phyloP scores from a whole-genome alignment of 2,888 invertebrate genomes.

The Drosophila birchii region DNA sequence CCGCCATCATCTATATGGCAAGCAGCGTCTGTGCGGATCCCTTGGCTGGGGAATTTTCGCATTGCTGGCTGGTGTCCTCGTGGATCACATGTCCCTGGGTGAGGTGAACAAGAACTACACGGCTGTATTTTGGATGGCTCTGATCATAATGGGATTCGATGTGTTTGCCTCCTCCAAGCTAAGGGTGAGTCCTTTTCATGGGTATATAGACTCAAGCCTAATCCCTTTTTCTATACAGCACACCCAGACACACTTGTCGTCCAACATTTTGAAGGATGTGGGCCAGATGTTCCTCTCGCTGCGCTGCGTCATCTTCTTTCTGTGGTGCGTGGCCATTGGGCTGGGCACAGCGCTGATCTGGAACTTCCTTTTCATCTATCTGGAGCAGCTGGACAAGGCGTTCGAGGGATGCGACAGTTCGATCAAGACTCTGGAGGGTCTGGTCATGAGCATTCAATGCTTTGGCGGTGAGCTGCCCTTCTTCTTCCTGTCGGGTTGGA shows the following conservation, averaged over 20 bases:
- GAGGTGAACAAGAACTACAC: conserved; percentile 89
- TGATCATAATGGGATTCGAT: conserved; percentile 88
- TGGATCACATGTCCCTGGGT: conserved; percentile 90
- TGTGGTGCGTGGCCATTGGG: conserved; percentile 93
- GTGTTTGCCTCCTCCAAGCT: conserved; percentile 88
- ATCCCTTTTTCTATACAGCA: conserved; percentile 85
- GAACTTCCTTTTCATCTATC: conserved; percentile 94
- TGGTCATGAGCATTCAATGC: conserved; percentile 91
- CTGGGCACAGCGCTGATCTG: conserved; percentile 93
- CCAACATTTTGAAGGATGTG: conserved; percentile 89
- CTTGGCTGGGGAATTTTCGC: conserved; percentile 94
- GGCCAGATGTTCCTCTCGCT: conserved; percentile 88
- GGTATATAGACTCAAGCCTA: not conserved
- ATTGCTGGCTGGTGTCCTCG: conserved; percentile 90
- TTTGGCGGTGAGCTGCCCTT: conserved; percentile 94
- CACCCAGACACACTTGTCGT: conserved; percentile 87
- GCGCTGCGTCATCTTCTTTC: conserved; percentile 89
- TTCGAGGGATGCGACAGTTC: conserved; percentile 85
- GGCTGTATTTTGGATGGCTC: conserved; percentile 91
- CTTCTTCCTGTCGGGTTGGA: conserved; percentile 91
- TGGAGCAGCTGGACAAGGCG: conserved; percentile 89
- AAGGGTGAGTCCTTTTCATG: conserved; percentile 84
- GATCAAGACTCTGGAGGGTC: conserved; percentile 90
- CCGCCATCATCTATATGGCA: conserved; percentile 91
- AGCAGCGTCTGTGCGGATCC: conserved; percentile 94